Base-by-base conservation (phyloP, 1,140 invertebrate species). In the Microplitis mediator region DNA sequence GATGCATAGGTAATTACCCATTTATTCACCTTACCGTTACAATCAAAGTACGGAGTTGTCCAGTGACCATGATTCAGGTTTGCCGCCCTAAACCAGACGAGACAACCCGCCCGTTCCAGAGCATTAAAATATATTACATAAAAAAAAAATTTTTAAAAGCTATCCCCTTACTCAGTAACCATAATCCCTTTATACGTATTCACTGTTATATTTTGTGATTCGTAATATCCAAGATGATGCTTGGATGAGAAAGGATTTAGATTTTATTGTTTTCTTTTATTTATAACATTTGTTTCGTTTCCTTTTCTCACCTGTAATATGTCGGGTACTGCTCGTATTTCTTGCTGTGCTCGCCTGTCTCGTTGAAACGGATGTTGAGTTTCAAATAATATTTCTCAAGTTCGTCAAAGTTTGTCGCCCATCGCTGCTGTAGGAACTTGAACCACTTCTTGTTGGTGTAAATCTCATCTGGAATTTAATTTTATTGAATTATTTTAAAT, bases 1-100 rank as follows among this genome's bases (percentile, higher is more conserved):
- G 93, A 93, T 64, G 95, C 93, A 89, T 98, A 99, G 51, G 95
- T 97, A 74, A 99, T 91, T 75, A 98, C 90, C 98, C 97, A 99
- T 88, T 96, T 95, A 79, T 96, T 94, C 58, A 95, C 89, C 87
- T 95, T 95, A 51, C 95, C 96, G 79, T 94, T 89, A 88, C 98
- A 99, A 88, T 98, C 97, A 84, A 94, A 99, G 81, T 96, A 96
- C 3, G 98, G 97, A 77, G 91, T 88, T 54, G 95, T 93, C 98
- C 98, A 99, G 82, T 95, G 92, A 6, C 97, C 97, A 84, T 99
- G 94, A 69, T 92, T 90, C 71, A 97, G 81, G 81, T 92, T 94
- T 54, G 95, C 95, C 60, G 95, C 95, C 78, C 91, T 91, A 81
- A 69, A 82, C 39, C 6, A 45, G 39, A 45, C 39, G 73, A 85